A percentile compares a stretch with the other conserved stretches of the same genome.
phyloP scores from a whole-genome alignment of 2,797 vertebrate species.

The Tadarida brasiliensis region DNA sequence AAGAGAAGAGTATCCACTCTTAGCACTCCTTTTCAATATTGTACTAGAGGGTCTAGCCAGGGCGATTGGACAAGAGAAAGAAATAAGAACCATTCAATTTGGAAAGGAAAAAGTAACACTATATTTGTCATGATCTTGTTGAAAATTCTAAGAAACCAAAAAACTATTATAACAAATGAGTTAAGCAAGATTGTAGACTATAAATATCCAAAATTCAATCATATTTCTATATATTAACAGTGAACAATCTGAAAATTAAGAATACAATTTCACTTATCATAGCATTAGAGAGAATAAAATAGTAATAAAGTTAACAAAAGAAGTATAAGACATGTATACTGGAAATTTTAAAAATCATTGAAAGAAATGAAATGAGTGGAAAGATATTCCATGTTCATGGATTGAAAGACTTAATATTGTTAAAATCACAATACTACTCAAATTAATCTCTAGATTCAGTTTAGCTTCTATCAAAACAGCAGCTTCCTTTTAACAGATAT shows the following conservation, averaged over 20 bases:
- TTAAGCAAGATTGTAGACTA: background rate
- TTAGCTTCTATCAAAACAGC: background rate
- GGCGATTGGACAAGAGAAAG: background rate
- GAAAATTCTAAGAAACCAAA: background rate
- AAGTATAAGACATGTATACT: no score
- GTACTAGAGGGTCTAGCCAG: background rate
- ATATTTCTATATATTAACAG: no score
- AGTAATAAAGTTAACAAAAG: no score
- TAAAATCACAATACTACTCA: background rate
- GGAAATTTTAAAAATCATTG: no score
- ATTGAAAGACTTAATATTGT: background rate
- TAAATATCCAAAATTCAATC: background rate
- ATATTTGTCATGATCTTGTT: background rate
- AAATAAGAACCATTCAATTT: background rate
- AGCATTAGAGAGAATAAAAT: no score
- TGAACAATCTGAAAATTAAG: no score
- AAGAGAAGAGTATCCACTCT: background rate
- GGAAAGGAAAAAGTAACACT: background rate
- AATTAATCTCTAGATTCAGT: background rate
- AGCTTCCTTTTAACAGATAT: background rate
- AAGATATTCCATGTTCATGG: no score
- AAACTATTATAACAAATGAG: background rate
- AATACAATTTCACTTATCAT: no score
- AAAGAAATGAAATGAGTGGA: no score
- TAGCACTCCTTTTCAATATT: background rate